These are phyloP conservation scores for Oscheius sp. DNA, from an alignment of 1,140 invertebrate genomes.

Conservation along the genomic window DNA sequence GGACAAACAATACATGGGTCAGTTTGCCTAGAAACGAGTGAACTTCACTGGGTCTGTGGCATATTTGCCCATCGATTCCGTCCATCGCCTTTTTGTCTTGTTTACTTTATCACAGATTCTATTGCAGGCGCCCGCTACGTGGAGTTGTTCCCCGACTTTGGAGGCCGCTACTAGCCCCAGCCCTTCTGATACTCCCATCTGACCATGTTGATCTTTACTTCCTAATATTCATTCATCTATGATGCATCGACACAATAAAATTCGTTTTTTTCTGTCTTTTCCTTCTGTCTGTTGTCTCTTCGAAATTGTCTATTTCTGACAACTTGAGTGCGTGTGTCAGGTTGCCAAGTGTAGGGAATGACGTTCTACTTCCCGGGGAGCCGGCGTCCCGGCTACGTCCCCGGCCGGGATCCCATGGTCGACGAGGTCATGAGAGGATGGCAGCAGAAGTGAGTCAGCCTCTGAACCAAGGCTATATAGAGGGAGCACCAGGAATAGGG, in stretches of 20 bases:
- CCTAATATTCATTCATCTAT: background rate
- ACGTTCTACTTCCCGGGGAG: constrained; percentile 19
- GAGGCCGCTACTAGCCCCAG: background rate
- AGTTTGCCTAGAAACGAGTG: background rate
- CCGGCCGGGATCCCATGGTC: constrained; percentile 46
- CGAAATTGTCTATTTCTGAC: background rate
- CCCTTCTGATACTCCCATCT: background rate
- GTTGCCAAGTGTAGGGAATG: too few species aligned
- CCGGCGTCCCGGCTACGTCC: constrained; percentile 11
- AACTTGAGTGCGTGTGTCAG: too few species aligned
- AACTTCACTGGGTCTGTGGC: background rate
- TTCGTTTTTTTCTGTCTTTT: too few species aligned
- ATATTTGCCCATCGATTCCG: too few species aligned
- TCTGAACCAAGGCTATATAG: too few species aligned
- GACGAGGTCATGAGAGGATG: constrained; percentile 52
- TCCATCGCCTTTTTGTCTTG: too few species aligned
- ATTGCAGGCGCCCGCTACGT: constrained; percentile 37
- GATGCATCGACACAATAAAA: too few species aligned
- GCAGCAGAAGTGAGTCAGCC: constrained; percentile 40
- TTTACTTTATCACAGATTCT: background rate
- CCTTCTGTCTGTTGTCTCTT: too few species aligned
- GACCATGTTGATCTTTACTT: background rate
- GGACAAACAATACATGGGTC: constrained; percentile 39
- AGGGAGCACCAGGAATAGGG: too few species aligned
- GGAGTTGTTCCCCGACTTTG: constrained; percentile 34